Percentiles rank a stretch among this genome's conserved stretches.
phyloP scores from a whole-genome alignment of 2,113 vertebrate genomes.

The Fulica atra region DNA sequence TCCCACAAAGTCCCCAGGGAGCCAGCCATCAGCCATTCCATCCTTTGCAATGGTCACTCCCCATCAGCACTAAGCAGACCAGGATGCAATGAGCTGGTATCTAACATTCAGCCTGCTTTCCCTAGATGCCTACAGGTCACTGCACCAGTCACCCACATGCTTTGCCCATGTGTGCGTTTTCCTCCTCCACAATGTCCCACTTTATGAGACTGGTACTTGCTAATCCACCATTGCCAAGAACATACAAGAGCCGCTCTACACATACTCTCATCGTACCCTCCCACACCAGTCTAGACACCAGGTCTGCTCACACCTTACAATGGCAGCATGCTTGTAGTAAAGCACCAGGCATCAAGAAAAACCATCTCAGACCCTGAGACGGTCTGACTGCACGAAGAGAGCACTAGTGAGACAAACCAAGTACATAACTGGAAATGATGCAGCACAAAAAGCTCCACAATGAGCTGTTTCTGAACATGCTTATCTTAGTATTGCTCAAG shows the following conservation, averaged over 20 bases:
- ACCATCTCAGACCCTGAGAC: neutral
- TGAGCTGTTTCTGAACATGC: neutral
- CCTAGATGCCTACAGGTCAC: accelerated
- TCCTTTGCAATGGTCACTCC: neutral
- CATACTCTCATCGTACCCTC: neutral
- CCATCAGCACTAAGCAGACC: neutral
- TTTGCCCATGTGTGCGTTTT: accelerated
- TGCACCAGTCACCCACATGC: accelerated
- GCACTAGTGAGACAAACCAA: neutral
- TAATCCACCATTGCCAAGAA: neutral
- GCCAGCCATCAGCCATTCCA: neutral
- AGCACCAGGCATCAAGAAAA: accelerated
- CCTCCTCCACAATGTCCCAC: neutral
- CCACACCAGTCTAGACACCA: neutral
- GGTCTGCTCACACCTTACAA: neutral
- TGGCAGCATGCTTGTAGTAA: accelerated
- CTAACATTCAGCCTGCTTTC: neutral
- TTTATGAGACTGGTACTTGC: neutral
- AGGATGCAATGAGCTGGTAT: neutral
- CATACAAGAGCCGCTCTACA: neutral
- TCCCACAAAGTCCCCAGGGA: neutral
- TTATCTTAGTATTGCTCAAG: neutral
- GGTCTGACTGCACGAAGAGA: neutral
- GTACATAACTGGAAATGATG: neutral
- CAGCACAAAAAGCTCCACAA: neutral